Conservation (phyloP, 2,888 invertebrate species). For the Prosapia bicincta region DNA sequence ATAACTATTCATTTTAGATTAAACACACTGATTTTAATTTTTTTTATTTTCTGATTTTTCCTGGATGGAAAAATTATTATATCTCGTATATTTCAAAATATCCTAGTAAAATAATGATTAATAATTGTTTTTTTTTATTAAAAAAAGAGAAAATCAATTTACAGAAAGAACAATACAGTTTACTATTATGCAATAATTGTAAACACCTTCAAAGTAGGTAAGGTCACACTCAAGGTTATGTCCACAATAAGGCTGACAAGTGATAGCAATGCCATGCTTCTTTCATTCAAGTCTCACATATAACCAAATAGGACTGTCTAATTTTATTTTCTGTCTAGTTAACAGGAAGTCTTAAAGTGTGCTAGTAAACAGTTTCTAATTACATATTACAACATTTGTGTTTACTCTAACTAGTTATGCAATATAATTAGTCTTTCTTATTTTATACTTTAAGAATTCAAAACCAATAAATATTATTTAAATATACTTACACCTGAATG, state of each 20-base stretch:
- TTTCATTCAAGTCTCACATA: neutral
- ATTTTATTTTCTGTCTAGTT: neutral
- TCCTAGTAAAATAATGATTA: no score
- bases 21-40: no score
- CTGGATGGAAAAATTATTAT: no score
- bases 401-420: no score
- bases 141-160: neutral
- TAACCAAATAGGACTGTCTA: neutral
- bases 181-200: neutral
- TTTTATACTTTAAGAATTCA: neutral
- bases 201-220: neutral
- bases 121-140: no score
- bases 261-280: neutral
- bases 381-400: no score
- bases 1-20: no score
- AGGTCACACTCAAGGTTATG: neutral
- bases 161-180: neutral
- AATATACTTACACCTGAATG: slow-evolving; percentile 59
- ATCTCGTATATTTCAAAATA: no score
- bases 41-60: no score
- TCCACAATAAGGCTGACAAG: neutral
- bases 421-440: neutral
- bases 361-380: no score
- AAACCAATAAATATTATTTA: slow-evolving; percentile 11
- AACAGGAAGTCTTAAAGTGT: no score